Evolutionary conservation across 2,888 invertebrate species (phyloP), one percentile per base, ranked within the genome.

Genomic region (Pelosia muscerda): DNA sequence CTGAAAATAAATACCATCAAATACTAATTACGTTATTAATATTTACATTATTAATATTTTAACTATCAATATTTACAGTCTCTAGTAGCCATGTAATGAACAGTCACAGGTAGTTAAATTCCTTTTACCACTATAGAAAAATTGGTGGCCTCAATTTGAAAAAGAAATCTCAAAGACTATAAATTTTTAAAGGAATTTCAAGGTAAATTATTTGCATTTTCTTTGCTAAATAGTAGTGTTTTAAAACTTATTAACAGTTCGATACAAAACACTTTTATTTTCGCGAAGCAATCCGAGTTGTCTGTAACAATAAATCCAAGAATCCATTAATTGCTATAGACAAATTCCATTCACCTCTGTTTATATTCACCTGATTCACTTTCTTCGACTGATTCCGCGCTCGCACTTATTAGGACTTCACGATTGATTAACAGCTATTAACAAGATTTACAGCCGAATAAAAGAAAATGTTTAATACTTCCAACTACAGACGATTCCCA

Each of bases 391-490:
- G 31, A 34, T 62, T 8, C 26, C 55, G 38, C 55, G 23, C 58
- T 34, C 22, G 25, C 55, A 62, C 53, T 69, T 72, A 76, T 67
- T 69, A 60, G 34, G 31, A 65, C 61, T 54, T 60, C 55, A 69
- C 65, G 59, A 66, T 70, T 74, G 76, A 78, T 76, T 69, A 71
- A 73, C 59, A 54, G 42, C 67, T 2, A 64, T 69, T 72, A 68
- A 63, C 15, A 69, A 74, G 71, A 74, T 76, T 63, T 76, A 78
- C 31, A 22, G 49, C 10, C 10, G 38, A n/a, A 54, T 75, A 58
- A 74, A 74, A 71, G 25, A 64, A 64, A 69, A 58, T 67, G 73
- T 76, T 76, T 74, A 67, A 66, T 70, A 66, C 58, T 59, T 60
- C 28, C 38, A 67, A 42, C 63, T 64, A 69, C 58, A 66, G 64